Conservation (phyloP, 1,140 invertebrate species). For the Lycorma delicatula region DNA sequence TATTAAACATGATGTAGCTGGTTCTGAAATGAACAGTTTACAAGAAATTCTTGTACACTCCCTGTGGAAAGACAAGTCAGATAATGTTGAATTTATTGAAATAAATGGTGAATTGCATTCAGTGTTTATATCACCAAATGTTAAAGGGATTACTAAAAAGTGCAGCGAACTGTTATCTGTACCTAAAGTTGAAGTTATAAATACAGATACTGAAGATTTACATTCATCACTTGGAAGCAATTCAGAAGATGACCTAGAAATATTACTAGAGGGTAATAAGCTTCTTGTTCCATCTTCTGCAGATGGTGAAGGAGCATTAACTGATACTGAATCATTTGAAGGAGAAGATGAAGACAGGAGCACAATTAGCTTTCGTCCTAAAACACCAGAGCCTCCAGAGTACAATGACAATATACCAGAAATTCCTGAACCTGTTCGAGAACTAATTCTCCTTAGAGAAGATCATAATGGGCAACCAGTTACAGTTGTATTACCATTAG, state of each 20-base stretch:
- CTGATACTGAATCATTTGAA: slow-evolving; percentile 19
- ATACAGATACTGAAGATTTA: slow-evolving; percentile 13
- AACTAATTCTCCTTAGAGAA: slow-evolving; percentile 41
- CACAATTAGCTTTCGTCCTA: slow-evolving; percentile 7
- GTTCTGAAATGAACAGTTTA: no score
- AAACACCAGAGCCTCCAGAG: slow-evolving; percentile 12
- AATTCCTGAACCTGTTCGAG: slow-evolving; percentile 39
- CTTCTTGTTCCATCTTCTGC: no score
- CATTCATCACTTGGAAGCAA: slow-evolving; percentile 1
- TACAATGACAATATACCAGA: slow-evolving; percentile 25
- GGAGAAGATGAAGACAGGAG: slow-evolving; percentile 12
- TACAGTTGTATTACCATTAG: slow-evolving; percentile 40
- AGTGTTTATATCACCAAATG: no score
- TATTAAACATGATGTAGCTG: no score
- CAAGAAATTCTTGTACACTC: no score
- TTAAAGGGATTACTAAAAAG: no score
- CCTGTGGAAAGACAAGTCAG: slow-evolving; percentile 16
- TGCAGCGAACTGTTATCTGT: no score
- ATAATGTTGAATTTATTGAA: slow-evolving; percentile 20
- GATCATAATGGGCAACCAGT: slow-evolving; percentile 39
- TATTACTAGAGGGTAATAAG: no score
- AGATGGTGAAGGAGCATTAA: slow-evolving; percentile 4
- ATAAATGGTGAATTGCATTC: slow-evolving; percentile 18
- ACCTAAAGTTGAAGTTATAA: neutral
- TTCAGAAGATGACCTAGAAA: neutral